Evolutionary conservation across 23 tunicate species (phyloP), one percentile per base, ranked within the genome.

Genomic region (Trididemnum miniatum): DNA sequence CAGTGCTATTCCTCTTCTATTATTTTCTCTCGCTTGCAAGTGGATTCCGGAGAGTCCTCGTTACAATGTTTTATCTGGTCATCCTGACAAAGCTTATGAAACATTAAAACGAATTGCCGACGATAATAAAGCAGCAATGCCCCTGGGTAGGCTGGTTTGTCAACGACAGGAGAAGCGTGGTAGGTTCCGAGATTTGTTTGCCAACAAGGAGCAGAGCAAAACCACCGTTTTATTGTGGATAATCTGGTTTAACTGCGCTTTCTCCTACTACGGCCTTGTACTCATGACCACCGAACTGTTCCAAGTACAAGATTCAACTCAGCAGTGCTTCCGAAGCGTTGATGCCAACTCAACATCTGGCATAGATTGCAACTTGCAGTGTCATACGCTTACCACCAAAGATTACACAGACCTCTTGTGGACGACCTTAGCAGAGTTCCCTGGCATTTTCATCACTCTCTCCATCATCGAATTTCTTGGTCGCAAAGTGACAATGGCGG

Each of bases 21-120:
- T 95, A 15, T 95, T 95, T 78, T 79, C 99, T 23, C 35, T 95
- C 30, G 89, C 96, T 4, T 95, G 96, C 84, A 87, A 77, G 77
- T 95, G 99, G 99, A 66, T 90, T 7, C 99, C 99, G 1, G 99
- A 95, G 65, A 89, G 96, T 59, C 97, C 99, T 22, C 71, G 99
- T n/a, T 95, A 90, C 74, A 76, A 95, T 75, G 92, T 95, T 20
- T 57, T 95, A 0, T 90, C 99, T 31, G 99, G 99, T 2, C 79
- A 95, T n/a, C 89, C 99, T 26, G 85, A 90, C 23, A 87, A 83
- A 38, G 99, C 99, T 9, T 83, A 82, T 33, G 83, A 79, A 31
- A 88, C 98, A 31, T 76, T 93, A 67, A 85, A 93, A 59, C 83
- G 87, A 5, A 93, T 93, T 73, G 92, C 98, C 22, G 31, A 27